Conservation (phyloP, 2,797 vertebrate species). For the Microctenopoma lineatum region DNA sequence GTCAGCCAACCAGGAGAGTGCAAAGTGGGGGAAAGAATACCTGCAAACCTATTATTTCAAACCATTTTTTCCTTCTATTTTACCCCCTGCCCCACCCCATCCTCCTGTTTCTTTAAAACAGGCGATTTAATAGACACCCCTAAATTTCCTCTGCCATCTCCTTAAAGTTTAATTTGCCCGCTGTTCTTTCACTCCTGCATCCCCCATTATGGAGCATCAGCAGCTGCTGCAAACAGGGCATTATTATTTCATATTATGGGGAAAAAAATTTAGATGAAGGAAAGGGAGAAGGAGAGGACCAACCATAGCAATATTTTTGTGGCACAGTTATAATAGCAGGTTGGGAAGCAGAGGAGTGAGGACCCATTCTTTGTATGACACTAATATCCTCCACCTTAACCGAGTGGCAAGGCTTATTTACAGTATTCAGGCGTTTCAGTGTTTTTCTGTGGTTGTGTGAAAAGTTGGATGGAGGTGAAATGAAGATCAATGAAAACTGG, state of each 20-base stretch:
- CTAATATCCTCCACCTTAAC: conserved; percentile 53
- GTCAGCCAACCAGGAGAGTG: conserved; percentile 62
- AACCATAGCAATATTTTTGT: conserved; percentile 57
- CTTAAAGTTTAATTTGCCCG: conserved; percentile 83
- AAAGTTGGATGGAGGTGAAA: conserved; percentile 48
- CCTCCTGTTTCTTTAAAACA: conserved; percentile 63
- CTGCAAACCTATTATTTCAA: conserved; percentile 81
- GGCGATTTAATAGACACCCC: conserved; percentile 78
- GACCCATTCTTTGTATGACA: conserved; percentile 58
- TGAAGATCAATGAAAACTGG: conserved; percentile 27
- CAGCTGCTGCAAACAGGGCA: conserved; percentile 77
- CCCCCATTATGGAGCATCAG: conserved; percentile 70
- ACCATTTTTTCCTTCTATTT: conserved; percentile 33
- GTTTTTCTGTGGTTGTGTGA: conserved; percentile 28
- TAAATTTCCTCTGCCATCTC: conserved; percentile 74
- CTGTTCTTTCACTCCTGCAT: conserved; percentile 56
- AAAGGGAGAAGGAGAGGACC: conserved; percentile 17
- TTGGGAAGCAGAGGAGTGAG: conserved; percentile 51
- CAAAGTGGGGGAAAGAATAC: conserved; percentile 49
- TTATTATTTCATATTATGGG: conserved; percentile 81
- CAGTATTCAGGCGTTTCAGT: conserved; percentile 27
- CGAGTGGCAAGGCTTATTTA: conserved; percentile 50
- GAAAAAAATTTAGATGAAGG: conserved; percentile 71
- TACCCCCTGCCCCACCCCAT: conserved; percentile 1
- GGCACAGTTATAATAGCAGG: conserved; percentile 64